Conservation (phyloP, 2,797 vertebrate species). For the Peromyscus attwateri region DNA sequence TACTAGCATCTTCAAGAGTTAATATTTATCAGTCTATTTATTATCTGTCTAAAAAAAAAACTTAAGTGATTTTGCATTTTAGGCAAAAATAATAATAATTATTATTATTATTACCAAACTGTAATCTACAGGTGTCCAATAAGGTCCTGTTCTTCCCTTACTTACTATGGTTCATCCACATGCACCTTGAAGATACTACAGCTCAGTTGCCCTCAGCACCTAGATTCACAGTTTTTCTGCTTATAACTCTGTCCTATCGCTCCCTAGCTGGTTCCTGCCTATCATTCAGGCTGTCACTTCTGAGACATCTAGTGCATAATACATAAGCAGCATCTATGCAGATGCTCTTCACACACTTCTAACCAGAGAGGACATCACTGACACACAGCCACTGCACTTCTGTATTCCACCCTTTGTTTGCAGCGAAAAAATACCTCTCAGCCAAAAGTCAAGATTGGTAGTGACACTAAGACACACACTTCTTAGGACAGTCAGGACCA, state of each 20-base stretch:
- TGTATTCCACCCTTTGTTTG: neutral
- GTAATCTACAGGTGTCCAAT: neutral
- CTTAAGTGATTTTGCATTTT: neutral
- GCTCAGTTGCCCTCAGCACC: neutral
- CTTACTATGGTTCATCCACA: neutral
- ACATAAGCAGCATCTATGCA: neutral
- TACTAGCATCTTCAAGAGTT: neutral
- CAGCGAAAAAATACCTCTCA: neutral
- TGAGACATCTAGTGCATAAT: neutral
- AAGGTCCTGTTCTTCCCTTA: neutral
- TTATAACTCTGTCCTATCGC: neutral
- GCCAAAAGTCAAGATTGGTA: neutral
- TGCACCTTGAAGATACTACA: neutral
- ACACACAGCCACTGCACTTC: neutral
- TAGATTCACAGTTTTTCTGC: neutral
- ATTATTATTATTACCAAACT: neutral
- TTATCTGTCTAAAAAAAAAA: neutral
- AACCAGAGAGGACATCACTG: neutral
- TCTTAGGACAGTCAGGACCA: neutral
- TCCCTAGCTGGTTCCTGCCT: neutral
- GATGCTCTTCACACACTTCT: neutral
- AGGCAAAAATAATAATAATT: neutral
- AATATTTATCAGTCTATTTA: neutral
- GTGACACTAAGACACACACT: neutral
- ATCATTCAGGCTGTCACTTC: neutral